A percentile compares a stretch with the other conserved stretches of the same genome.
Conservation (phyloP, 2,797 vertebrate genomes). For the Cirrhinus molitorella region DNA sequence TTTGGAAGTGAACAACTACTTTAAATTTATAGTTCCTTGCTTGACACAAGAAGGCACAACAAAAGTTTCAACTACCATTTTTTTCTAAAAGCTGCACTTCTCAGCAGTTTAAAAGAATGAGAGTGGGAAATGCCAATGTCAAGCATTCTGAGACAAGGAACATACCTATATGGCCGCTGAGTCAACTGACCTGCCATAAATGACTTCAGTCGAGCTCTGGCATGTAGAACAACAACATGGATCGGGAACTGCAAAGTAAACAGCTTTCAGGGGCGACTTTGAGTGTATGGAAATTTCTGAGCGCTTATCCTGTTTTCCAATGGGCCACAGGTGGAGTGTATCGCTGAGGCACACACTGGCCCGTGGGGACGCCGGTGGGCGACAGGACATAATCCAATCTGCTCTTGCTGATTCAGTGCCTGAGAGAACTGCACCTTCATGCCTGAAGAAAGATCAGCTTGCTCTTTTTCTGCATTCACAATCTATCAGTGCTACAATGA, state of each 20-base stretch:
- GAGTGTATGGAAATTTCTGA: slow-evolving; percentile 50
- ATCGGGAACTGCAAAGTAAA: background rate
- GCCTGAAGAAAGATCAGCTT: slow-evolving; percentile 19
- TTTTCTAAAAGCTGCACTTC: background rate
- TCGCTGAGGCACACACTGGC: slow-evolving; percentile 60
- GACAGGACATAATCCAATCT: slow-evolving; percentile 58
- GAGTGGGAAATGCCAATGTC: background rate
- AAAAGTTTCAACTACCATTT: background rate
- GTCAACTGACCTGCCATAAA: background rate
- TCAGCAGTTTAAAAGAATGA: background rate
- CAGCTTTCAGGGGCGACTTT: slow-evolving; percentile 1
- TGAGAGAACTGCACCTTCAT: slow-evolving; percentile 25
- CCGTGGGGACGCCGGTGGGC: slow-evolving; percentile 47
- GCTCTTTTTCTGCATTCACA: background rate
- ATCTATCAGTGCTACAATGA: background rate
- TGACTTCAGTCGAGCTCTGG: slow-evolving; percentile 7
- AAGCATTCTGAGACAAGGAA: background rate
- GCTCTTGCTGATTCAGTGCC: slow-evolving; percentile 34
- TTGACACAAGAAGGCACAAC: background rate
- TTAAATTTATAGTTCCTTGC: background rate
- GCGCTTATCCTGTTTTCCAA: slow-evolving; percentile 27
- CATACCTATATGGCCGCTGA: background rate
- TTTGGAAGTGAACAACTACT: no score
- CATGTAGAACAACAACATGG: background rate
- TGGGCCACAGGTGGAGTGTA: slow-evolving; percentile 57